Evolutionary conservation across 1,140 invertebrate genomes (phyloP).

Genomic region (Bombus breviceps): DNA sequence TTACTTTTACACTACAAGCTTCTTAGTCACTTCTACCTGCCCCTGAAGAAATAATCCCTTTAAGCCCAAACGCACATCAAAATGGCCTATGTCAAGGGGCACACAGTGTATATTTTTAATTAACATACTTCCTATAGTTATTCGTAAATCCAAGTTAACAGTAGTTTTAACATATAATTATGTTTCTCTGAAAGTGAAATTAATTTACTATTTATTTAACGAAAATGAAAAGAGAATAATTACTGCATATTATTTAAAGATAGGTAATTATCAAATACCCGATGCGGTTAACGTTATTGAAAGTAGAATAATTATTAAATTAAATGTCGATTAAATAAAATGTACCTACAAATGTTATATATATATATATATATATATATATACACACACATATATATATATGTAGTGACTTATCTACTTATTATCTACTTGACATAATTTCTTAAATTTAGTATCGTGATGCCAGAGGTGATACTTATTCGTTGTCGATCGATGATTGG

Average conservation of each 20-base stretch:
- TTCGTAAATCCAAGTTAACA: neutral
- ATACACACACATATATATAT: too few species aligned
- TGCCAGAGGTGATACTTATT: too few species aligned
- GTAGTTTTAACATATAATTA: neutral
- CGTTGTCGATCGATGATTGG: neutral
- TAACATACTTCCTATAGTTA: neutral
- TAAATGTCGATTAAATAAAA: neutral
- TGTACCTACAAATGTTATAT: neutral
- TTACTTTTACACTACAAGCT: neutral
- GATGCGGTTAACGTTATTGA: neutral
- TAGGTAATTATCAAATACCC: neutral
- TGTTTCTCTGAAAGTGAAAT: neutral
- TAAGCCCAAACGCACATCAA: conserved; percentile 63
- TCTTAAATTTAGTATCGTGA: neutral
- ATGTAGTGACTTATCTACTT: too few species aligned
- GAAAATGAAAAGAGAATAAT: neutral
- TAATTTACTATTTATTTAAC: neutral
- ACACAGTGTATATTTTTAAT: conserved; percentile 47
- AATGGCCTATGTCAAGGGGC: conserved; percentile 76
- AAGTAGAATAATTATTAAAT: neutral
- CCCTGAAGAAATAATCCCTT: conserved; percentile 68
- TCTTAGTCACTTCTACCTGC: conserved; percentile 46
- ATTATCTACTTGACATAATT: neutral
- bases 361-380: too few species aligned
- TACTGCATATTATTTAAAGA: neutral